Evolutionary conservation across 2,888 invertebrate species (phyloP).

Genomic region (Aleiodes testaceus): DNA sequence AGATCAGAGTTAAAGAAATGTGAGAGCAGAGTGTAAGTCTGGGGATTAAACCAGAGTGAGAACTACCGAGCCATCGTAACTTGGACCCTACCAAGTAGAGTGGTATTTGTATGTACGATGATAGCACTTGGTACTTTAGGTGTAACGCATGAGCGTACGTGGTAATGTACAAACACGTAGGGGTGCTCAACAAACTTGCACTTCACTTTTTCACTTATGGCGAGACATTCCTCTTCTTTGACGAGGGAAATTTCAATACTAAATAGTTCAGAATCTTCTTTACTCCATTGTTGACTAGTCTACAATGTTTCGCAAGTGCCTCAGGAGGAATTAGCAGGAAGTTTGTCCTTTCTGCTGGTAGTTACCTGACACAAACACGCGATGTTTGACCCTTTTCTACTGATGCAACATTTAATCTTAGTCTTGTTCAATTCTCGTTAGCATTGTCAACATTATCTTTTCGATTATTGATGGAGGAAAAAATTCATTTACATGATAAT

Average conservation of each 20-base stretch:
- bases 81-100: background rate
- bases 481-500: too few species aligned
- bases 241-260: background rate
- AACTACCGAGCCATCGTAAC: constrained; percentile 35
- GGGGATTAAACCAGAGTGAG: constrained; percentile 15
- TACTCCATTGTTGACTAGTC: background rate
- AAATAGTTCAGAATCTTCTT: constrained; percentile 10
- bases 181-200: background rate
- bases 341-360: constrained; percentile 25
- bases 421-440: constrained; percentile 1
- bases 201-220: constrained; percentile 23
- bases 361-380: constrained; percentile 38
- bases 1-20: constrained; percentile 10
- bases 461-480: constrained; percentile 8
- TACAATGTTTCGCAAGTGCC: constrained; percentile 10
- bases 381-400: constrained; percentile 34
- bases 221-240: constrained; percentile 6
- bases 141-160: constrained; percentile 42
- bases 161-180: constrained; percentile 40
- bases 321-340: constrained; percentile 29
- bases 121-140: constrained; percentile 23
- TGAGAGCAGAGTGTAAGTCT: constrained; percentile 16
- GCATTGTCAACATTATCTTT: background rate
- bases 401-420: background rate
- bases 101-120: constrained; percentile 7